Evolutionary conservation across 2,113 vertebrate species (phyloP).

Genomic region (Cyanoramphus novaezelandiae): DNA sequence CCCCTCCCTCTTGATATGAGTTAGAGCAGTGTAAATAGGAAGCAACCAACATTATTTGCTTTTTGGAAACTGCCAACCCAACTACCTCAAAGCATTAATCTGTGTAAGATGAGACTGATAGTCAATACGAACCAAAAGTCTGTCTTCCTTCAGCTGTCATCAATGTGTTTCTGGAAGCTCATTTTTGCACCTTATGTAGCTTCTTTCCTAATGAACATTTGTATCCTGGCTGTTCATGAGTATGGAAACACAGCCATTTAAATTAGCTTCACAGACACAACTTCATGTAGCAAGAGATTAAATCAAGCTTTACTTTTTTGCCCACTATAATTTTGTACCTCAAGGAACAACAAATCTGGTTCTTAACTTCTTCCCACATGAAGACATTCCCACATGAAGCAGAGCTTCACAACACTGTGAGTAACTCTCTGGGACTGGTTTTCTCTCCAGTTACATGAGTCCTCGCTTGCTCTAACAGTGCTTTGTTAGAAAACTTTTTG

Average conservation of each 20-base stretch:
- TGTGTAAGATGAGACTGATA: background rate
- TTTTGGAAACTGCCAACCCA: background rate
- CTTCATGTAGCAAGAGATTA: background rate
- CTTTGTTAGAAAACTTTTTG: background rate
- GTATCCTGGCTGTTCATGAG: background rate
- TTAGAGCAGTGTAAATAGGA: background rate
- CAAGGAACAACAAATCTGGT: background rate
- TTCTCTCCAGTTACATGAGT: background rate
- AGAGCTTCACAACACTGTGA: background rate
- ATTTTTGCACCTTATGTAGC: background rate
- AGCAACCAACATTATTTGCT: background rate
- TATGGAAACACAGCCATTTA: background rate
- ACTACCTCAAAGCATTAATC: background rate
- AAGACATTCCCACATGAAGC: background rate
- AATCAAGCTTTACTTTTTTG: background rate
- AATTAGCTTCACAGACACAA: background rate
- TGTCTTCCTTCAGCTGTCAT: background rate
- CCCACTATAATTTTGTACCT: background rate
- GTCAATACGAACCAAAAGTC: accelerated
- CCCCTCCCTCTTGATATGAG: background rate
- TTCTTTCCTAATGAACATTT: background rate
- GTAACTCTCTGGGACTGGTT: background rate
- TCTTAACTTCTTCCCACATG: background rate
- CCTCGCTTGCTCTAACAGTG: background rate
- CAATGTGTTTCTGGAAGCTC: background rate